phyloP scores from a whole-genome alignment of 2,113 vertebrate genomes.

The Hippoglossus stenolepis region DNA sequence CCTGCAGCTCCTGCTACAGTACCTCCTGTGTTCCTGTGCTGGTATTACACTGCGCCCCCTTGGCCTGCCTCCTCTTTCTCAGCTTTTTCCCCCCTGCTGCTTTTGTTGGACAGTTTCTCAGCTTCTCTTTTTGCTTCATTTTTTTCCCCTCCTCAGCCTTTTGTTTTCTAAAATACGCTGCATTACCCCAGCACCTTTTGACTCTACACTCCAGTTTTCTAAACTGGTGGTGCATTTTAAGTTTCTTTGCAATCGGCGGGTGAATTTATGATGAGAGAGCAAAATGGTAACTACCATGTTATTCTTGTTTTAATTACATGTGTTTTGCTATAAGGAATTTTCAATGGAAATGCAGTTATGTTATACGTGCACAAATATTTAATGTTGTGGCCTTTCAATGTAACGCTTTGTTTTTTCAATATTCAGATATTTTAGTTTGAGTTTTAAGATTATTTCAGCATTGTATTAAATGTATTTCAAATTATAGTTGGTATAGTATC shows the following conservation, averaged over 20 bases:
- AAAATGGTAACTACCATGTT: slow-evolving; percentile 84
- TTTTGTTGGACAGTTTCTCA: slow-evolving; percentile 74
- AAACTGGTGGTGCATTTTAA: slow-evolving; percentile 53
- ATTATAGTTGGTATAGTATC: neutral
- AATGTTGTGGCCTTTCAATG: slow-evolving; percentile 1
- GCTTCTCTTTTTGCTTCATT: slow-evolving; percentile 54
- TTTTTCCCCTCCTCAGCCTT: slow-evolving; percentile 29
- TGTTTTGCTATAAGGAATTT: slow-evolving; percentile 23
- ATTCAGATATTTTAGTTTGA: neutral
- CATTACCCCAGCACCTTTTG: slow-evolving; percentile 55
- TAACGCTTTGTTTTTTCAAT: neutral
- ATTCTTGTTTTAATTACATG: slow-evolving; percentile 47
- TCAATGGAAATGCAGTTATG: neutral
- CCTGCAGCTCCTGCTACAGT: slow-evolving; percentile 71
- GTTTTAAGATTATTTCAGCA: neutral
- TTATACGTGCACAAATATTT: slow-evolving; percentile 24
- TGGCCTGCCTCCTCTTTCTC: slow-evolving; percentile 64
- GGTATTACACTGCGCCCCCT: slow-evolving; percentile 71
- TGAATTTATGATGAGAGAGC: slow-evolving; percentile 85
- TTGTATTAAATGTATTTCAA: slow-evolving; percentile 2
- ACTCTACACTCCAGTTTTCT: slow-evolving; percentile 44
- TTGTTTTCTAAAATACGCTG: slow-evolving; percentile 47
- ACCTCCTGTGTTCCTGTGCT: slow-evolving; percentile 79
- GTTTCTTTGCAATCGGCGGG: slow-evolving; percentile 67
- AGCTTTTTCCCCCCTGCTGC: slow-evolving; percentile 53